These are phyloP conservation scores for Cephalotes varians DNA, from an alignment of 2,888 invertebrate species.

Conservation along the genomic window DNA sequence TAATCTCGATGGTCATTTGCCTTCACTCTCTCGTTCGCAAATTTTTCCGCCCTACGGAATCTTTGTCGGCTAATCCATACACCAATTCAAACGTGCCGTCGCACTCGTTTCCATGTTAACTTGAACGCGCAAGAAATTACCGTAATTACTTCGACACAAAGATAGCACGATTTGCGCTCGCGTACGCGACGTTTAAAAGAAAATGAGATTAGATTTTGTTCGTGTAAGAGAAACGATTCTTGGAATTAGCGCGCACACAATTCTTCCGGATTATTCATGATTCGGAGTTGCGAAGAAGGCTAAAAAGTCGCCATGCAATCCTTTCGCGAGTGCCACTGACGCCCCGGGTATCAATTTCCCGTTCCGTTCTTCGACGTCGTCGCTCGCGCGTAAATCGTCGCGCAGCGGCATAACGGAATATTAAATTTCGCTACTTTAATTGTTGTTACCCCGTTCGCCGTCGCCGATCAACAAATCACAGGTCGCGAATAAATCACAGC, in stretches of 20 bases:
- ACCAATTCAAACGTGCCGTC: constrained; percentile 14
- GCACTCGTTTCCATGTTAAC: neutral
- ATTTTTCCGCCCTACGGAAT: constrained; percentile 39
- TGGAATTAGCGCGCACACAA: neutral
- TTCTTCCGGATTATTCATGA: neutral
- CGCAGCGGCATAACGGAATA: constrained; percentile 36
- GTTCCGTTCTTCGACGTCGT: constrained; percentile 37
- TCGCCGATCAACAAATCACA: constrained; percentile 60
- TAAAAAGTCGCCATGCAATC: constrained; percentile 15
- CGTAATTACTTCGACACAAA: neutral
- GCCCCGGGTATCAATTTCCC: constrained; percentile 35
- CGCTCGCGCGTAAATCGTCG: constrained; percentile 45
- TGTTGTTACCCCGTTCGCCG: constrained; percentile 41
- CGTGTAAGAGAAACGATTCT: neutral
- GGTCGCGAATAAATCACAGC: constrained; percentile 62
- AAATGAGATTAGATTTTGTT: neutral
- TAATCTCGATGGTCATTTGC: constrained; percentile 73
- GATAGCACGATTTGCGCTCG: neutral
- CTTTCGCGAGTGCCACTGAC: constrained; percentile 33
- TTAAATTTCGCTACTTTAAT: constrained; percentile 65
- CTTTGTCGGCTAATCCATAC: constrained; percentile 12
- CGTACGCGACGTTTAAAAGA: neutral
- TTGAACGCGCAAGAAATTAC: neutral
- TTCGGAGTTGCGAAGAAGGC: neutral
- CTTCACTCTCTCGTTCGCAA: constrained; percentile 47